Percentiles rank a stretch among this genome's conserved stretches.
phyloP scores from a whole-genome alignment of 2,888 invertebrate species.

The Dendrolimus houi region DNA sequence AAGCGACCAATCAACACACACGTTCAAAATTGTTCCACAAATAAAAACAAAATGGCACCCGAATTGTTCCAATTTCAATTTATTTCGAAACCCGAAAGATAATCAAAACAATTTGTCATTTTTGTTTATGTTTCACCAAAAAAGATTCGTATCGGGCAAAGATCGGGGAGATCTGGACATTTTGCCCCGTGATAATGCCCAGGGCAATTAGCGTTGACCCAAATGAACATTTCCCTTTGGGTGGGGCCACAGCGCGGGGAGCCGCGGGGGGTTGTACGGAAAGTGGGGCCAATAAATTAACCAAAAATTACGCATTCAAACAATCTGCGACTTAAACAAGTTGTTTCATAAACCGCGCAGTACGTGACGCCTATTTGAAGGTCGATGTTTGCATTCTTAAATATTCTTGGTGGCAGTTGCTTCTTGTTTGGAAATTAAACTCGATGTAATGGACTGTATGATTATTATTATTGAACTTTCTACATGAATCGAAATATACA shows the following conservation, averaged over 20 bases:
- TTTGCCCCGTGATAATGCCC: constrained; percentile 8
- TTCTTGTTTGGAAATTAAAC: no score
- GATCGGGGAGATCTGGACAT: constrained; percentile 1
- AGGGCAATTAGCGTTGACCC: constrained; percentile 26
- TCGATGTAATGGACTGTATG: no score
- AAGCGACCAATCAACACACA: no score
- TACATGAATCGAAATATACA: no score
- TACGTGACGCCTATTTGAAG: no score
- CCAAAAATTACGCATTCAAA: constrained; percentile 40
- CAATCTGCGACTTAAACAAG: constrained; percentile 35
- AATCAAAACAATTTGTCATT: not conserved
- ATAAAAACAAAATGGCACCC: no score
- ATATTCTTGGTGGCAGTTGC: no score
- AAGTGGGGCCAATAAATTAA: constrained; percentile 29
- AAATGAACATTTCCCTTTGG: constrained; percentile 18
- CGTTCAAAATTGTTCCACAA: no score
- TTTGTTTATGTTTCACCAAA: constrained; percentile 1
- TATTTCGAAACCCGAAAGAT: not conserved
- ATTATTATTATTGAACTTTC: no score
- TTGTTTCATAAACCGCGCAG: not conserved
- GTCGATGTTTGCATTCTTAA: no score
- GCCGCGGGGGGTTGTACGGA: constrained; percentile 4
- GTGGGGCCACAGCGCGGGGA: constrained; percentile 1
- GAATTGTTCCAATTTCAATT: no score
- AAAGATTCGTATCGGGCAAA: constrained; percentile 3